These are phyloP conservation scores for Leptinotarsa tumamoca DNA, from an alignment of 2,888 invertebrate species.

Conservation along the genomic window DNA sequence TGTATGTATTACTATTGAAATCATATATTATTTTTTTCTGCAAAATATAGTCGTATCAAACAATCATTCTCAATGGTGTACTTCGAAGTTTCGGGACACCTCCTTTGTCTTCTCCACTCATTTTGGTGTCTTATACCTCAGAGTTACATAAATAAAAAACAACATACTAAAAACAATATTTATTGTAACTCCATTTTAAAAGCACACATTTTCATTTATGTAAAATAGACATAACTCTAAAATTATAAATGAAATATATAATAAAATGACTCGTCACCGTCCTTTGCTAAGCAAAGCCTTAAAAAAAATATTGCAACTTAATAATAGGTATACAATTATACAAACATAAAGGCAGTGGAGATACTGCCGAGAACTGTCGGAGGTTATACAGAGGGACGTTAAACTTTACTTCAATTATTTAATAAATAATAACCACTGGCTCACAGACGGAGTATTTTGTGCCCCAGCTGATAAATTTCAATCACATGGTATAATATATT, in stretches of 20 bases:
- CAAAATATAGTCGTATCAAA: no score
- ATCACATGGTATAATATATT: slow-evolving; percentile 56
- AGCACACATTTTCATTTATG: slow-evolving; percentile 62
- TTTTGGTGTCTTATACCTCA: no score
- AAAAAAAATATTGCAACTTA: slow-evolving; percentile 57
- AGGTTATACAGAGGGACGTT: slow-evolving; percentile 41
- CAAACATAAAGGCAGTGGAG: slow-evolving; percentile 47
- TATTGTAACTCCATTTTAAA: slow-evolving; percentile 63
- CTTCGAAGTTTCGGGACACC: no score
- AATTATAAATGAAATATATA: slow-evolving; percentile 57
- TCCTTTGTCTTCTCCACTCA: no score
- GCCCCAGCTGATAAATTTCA: slow-evolving; percentile 56
- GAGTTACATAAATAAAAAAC: slow-evolving; percentile 8
- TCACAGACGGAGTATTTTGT: slow-evolving; percentile 53
- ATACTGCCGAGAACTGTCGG: slow-evolving; percentile 39
- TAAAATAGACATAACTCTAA: slow-evolving; percentile 62
- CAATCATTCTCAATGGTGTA: no score
- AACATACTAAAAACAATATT: slow-evolving; percentile 62
- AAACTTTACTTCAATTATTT: slow-evolving; percentile 37
- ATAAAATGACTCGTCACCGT: slow-evolving; percentile 57
- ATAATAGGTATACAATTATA: slow-evolving; percentile 38
- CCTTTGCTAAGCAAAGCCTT: slow-evolving; percentile 61
- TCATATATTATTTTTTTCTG: no score
- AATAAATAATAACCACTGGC: slow-evolving; percentile 56
- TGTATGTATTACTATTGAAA: no score